A percentile compares a stretch with the other conserved stretches of the same genome.
Evolutionary conservation across 2,113 vertebrate species (phyloP).

Genomic region (Patagioenas fasciata): DNA sequence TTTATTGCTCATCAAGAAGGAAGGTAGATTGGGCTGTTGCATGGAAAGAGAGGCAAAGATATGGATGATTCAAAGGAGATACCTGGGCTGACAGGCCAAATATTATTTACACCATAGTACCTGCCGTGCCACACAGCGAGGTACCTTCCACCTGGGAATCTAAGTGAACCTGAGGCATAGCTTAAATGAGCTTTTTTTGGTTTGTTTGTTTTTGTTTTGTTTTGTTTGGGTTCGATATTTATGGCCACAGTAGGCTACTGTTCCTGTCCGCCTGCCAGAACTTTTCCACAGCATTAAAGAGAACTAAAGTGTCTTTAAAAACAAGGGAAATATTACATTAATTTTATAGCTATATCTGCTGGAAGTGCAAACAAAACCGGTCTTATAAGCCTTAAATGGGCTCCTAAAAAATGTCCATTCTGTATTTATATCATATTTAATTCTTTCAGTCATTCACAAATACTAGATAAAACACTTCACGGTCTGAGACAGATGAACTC

Average conservation of each 20-base stretch:
- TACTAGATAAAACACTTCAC: background rate
- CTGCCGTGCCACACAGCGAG: background rate
- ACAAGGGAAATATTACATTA: background rate
- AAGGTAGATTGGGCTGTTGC: background rate
- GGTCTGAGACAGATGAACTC: background rate
- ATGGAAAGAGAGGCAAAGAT: background rate
- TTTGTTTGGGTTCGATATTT: background rate
- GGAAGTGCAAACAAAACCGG: background rate
- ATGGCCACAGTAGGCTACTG: background rate
- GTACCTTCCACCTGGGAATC: background rate
- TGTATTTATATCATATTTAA: background rate
- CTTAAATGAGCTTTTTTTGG: background rate
- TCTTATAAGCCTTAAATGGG: background rate
- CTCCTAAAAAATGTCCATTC: background rate
- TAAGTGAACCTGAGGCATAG: background rate
- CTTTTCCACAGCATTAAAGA: background rate
- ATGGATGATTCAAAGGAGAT: background rate
- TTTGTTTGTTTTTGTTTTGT: background rate
- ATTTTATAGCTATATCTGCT: background rate
- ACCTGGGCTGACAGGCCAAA: background rate
- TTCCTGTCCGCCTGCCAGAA: background rate
- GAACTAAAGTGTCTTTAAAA: background rate
- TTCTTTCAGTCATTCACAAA: background rate
- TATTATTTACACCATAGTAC: background rate
- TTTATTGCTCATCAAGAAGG: background rate